Evolutionary conservation across 2,113 vertebrate species (phyloP).

Genomic region (Penelope pileata): DNA sequence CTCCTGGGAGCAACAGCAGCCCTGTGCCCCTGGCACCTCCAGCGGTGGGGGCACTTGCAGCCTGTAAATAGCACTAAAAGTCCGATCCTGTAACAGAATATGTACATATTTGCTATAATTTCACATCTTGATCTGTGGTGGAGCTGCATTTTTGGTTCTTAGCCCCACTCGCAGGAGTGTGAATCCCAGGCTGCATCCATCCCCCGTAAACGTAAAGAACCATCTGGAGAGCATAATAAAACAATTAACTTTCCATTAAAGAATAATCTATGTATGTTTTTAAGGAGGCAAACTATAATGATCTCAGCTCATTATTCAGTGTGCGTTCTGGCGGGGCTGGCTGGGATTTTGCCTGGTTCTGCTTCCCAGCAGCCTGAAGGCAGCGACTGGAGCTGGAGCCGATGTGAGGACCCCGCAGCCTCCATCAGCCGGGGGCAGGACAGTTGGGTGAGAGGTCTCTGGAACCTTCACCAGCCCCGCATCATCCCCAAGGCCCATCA

Average conservation of each 20-base stretch:
- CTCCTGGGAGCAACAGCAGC: neutral
- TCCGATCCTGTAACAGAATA: neutral
- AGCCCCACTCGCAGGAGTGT: slow-evolving; percentile 4
- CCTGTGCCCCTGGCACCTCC: neutral
- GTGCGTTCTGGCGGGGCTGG: neutral
- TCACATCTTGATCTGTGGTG: neutral
- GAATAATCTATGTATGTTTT: slow-evolving; percentile 82
- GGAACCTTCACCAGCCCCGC: too few species aligned
- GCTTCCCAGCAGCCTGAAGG: slow-evolving; percentile 4
- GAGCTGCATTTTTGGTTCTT: slow-evolving; percentile 7
- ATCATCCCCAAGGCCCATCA: neutral
- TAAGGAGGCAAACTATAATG: slow-evolving; percentile 71
- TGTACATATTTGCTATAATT: neutral
- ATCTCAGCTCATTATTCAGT: slow-evolving; percentile 69
- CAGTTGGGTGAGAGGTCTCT: neutral
- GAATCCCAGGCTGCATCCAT: slow-evolving; percentile 48
- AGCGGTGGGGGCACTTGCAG: neutral
- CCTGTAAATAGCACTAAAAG: neutral
- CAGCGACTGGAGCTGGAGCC: neutral
- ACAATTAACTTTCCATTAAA: slow-evolving; percentile 83
- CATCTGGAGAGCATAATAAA: slow-evolving; percentile 83
- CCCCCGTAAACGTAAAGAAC: slow-evolving; percentile 71
- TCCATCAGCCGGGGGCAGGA: neutral
- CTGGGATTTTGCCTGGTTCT: neutral
- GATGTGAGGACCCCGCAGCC: neutral